Evolutionary conservation across 2,888 invertebrate genomes (phyloP), one percentile per base, ranked within the genome.

Genomic region (Zygaena filipendulae): DNA sequence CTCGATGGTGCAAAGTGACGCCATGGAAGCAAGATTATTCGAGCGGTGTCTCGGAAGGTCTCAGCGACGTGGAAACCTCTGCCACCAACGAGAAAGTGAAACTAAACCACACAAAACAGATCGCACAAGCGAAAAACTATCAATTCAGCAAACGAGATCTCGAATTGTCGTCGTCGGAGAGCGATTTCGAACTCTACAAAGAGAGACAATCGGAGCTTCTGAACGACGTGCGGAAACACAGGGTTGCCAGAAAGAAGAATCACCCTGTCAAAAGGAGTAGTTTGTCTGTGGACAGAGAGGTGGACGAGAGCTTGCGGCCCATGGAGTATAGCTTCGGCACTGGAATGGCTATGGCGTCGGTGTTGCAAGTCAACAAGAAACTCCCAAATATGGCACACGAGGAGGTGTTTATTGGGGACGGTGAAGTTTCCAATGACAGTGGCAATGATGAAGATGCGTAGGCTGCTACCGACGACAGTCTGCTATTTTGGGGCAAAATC

Each of bases 251-350:
- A 34, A 63, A 55, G 38, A 77, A 74, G 39, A 68, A 66, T 29
- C 40, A 59, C 25, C 66, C 68, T 0, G 32, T 28, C n/a, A 57
- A 51, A 35, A 28, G 39, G 9, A 16, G 16, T 16, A 16, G 16
- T 16, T 32, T 34, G 3, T 34, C 47, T 36, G 51, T 42, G 51
- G 67, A 67, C 23, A 58, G 55, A 13, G 43, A 41, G 32, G 47
- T 51, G 40, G 77, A 79, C 20, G 80, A 81, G 34, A 59, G 75
- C 38, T 36, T 74, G 24, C 61, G 53, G 34, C 80, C 81, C 19
- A 61, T 79, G 42, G 70, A 75, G 59, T 81, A 80, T 38, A 71
- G 59, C 34, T 68, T 81, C 18, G 79, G 81, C 0, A 69, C 80
- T 0, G 80, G 81, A 0, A 56, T 81, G 58, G 77, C 80, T 2